Conservation (phyloP, 2,113 vertebrate genomes). For the Chlorodrepanis virens region DNA sequence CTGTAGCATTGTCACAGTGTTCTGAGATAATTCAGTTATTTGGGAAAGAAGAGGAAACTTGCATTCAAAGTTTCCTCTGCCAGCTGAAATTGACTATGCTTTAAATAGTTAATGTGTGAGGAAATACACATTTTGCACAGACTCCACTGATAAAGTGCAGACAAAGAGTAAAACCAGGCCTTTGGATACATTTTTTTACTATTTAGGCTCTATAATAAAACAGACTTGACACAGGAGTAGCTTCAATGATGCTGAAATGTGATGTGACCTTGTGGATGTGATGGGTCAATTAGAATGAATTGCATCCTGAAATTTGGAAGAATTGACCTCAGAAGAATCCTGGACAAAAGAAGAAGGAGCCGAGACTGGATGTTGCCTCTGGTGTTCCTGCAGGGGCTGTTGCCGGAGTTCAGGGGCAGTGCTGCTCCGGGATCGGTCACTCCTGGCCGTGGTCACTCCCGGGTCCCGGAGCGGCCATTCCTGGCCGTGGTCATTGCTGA, state of each 20-base stretch:
- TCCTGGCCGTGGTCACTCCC: accelerated
- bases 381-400: background rate
- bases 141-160: background rate
- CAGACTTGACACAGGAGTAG: background rate
- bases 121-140: background rate
- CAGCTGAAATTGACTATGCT: background rate
- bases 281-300: background rate
- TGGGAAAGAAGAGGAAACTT: background rate
- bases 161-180: background rate
- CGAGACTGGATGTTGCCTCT: background rate
- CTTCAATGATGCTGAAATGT: accelerated
- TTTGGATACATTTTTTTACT: background rate
- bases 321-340: accelerated
- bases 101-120: background rate
- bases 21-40: background rate
- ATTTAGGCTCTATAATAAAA: background rate
- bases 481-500: background rate
- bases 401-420: background rate
- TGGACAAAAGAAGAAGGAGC: background rate
- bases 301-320: background rate
- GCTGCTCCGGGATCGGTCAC: background rate
- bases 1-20: background rate
- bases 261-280: accelerated
- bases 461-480: background rate
- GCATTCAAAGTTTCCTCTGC: background rate